Conservation (phyloP, 1,140 invertebrate genomes). For the Lordiphosa collinella region DNA sequence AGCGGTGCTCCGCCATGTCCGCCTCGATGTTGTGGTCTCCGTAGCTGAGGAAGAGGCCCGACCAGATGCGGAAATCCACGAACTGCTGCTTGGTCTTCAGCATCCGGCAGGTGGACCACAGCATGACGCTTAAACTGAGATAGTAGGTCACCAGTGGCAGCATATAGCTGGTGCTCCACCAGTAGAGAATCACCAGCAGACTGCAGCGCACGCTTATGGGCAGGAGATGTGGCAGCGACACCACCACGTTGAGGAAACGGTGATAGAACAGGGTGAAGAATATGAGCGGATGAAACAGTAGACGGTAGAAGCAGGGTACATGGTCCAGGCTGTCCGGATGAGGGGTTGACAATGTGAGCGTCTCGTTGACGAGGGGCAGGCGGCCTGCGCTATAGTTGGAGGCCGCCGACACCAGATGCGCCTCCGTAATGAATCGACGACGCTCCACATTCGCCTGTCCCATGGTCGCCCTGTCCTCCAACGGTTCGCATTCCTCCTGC, state of each 20-base stretch:
- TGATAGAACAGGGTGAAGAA: slow-evolving; percentile 85
- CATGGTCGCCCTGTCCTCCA: slow-evolving; percentile 42
- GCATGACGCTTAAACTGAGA: slow-evolving; percentile 86
- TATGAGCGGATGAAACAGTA: slow-evolving; percentile 85
- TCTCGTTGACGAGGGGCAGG: slow-evolving; percentile 87
- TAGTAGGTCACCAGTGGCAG: slow-evolving; percentile 80
- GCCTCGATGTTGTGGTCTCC: slow-evolving; percentile 85
- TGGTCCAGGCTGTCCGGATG: slow-evolving; percentile 84
- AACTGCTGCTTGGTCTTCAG: slow-evolving; percentile 87
- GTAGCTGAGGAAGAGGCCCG: slow-evolving; percentile 87
- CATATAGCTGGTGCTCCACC: slow-evolving; percentile 81
- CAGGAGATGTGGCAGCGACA: slow-evolving; percentile 82
- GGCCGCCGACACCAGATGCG: slow-evolving; percentile 89
- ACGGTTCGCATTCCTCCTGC: slow-evolving; percentile 35
- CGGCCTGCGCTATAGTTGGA: slow-evolving; percentile 89
- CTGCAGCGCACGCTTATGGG: slow-evolving; percentile 82
- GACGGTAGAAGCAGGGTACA: slow-evolving; percentile 85
- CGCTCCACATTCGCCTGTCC: slow-evolving; percentile 34
- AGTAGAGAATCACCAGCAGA: slow-evolving; percentile 84
- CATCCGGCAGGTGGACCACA: slow-evolving; percentile 90
- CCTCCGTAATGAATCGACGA: slow-evolving; percentile 85
- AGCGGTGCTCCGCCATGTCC: slow-evolving; percentile 89
- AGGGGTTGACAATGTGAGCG: slow-evolving; percentile 85
- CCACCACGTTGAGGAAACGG: slow-evolving; percentile 84
- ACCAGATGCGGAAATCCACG: slow-evolving; percentile 88